Evolutionary conservation across 23 tunicate species (phyloP).

Genomic region (Diplosoma virens): DNA sequence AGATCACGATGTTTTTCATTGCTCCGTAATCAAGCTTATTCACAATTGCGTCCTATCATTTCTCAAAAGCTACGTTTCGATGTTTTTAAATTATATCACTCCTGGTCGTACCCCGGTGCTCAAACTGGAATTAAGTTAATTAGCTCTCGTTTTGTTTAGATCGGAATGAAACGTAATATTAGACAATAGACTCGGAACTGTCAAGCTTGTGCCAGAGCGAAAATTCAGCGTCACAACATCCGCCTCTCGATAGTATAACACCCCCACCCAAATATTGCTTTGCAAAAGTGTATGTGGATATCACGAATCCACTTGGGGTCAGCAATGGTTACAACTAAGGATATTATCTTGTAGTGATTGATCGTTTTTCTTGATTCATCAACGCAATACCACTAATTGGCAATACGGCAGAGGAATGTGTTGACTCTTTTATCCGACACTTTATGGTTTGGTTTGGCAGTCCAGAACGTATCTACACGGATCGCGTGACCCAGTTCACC

Average conservation of each 20-base stretch:
- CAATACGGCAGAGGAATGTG: not conserved
- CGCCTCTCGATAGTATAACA: not conserved
- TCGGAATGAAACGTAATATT: not conserved
- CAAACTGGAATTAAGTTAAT: not conserved
- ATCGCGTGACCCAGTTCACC: not conserved
- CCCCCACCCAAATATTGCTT: not conserved
- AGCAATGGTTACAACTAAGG: not conserved
- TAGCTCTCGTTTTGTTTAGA: not conserved
- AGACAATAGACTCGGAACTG: not conserved
- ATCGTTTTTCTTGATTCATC: not conserved
- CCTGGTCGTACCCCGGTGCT: conserved; percentile 6
- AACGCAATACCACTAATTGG: not conserved
- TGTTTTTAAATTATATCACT: not conserved
- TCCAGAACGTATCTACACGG: not conserved
- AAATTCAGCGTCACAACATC: not conserved
- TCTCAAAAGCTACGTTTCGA: not conserved
- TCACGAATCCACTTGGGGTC: not conserved
- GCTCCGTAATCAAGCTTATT: not conserved
- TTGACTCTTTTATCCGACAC: not conserved
- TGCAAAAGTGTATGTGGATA: not conserved
- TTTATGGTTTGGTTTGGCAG: not conserved
- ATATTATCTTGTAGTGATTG: not conserved
- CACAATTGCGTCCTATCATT: not conserved
- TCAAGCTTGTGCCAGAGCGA: not conserved
- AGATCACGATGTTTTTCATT: no score